Conservation (phyloP, 2,113 vertebrate species). For the Trogon surrucura region DNA sequence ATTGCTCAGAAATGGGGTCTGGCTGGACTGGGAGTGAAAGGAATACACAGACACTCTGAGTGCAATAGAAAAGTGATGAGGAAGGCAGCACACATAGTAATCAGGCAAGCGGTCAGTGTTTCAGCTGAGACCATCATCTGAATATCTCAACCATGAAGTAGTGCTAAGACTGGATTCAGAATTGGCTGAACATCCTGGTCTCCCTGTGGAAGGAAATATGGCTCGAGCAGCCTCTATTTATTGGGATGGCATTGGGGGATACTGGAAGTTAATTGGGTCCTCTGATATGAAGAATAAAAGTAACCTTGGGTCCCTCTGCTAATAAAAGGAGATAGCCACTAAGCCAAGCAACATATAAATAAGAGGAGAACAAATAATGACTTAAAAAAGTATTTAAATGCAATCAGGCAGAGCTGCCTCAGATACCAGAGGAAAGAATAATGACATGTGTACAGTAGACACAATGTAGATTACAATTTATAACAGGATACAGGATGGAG, state of each 20-base stretch:
- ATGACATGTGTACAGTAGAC: slow-evolving; percentile 67
- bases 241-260: slow-evolving; percentile 43
- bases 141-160: not conserved
- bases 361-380: slow-evolving; percentile 58
- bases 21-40: not conserved
- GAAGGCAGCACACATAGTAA: not conserved
- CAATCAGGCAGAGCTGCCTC: slow-evolving; percentile 61
- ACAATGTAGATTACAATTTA: slow-evolving; percentile 76
- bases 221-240: slow-evolving; percentile 41
- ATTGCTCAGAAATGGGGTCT: not conserved
- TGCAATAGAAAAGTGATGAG: rapidly evolving
- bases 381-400: slow-evolving; percentile 67
- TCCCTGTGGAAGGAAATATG: slow-evolving; percentile 24
- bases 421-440: slow-evolving; percentile 72
- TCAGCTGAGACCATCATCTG: not conserved
- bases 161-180: not conserved
- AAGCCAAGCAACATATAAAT: slow-evolving; percentile 22
- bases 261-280: slow-evolving; percentile 20
- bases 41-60: not conserved
- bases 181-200: not conserved
- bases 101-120: not conserved
- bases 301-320: slow-evolving; percentile 24
- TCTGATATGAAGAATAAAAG: not conserved
- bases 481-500: slow-evolving; percentile 82
- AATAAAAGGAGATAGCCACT: slow-evolving; percentile 17